Conservation (phyloP, 2,797 vertebrate genomes). For the Cryptoblepharus egeriae region DNA sequence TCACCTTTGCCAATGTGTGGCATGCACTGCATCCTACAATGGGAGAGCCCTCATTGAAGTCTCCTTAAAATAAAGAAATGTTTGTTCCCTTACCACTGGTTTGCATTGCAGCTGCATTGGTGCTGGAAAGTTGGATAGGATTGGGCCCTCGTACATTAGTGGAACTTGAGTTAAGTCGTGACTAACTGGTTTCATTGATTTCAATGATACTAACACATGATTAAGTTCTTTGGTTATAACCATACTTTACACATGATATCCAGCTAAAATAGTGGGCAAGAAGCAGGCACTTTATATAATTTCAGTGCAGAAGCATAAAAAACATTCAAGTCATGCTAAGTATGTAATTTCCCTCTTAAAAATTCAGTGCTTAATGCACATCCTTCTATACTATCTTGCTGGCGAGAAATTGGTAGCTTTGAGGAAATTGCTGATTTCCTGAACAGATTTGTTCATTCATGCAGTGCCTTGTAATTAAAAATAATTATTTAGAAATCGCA, state of each 20-base stretch:
- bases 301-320: background rate
- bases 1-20: no score
- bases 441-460: constrained; percentile 31
- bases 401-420: constrained; percentile 6
- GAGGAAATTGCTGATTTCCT: constrained; percentile 17
- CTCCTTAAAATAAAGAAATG: no score
- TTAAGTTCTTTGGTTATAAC: background rate
- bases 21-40: no score
- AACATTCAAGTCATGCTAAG: constrained; percentile 16
- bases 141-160: no score
- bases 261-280: background rate
- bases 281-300: constrained; percentile 10
- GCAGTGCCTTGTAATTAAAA: constrained; percentile 26
- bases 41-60: no score
- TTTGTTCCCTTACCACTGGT: no score
- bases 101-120: no score
- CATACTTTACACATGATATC: constrained; percentile 24
- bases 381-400: constrained; percentile 21
- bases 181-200: no score
- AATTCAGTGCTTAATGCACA: constrained; percentile 27
- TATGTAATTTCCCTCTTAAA: constrained; percentile 41
- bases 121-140: no score
- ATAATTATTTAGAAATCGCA: constrained; percentile 39
- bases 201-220: no score
- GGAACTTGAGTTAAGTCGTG: no score